Base-by-base conservation (phyloP, 2,888 invertebrate genomes). In the Mythimna pallens region DNA sequence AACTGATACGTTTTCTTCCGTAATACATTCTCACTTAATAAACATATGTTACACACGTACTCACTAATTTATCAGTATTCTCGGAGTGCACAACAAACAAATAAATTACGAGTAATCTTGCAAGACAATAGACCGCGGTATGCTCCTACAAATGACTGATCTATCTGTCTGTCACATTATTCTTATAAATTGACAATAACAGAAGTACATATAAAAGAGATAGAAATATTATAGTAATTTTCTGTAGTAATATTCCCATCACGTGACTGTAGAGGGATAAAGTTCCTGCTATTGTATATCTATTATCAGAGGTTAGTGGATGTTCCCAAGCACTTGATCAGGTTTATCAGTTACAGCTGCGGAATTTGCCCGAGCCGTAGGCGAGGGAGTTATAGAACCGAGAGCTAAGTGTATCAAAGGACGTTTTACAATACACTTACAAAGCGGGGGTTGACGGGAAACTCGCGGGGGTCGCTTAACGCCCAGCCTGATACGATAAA, bases 141-240 rank as follows among this genome's bases (percentile, higher is more conserved):
- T 64, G 40, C 50, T 52, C 22, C 36, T 4, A 55, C 59, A 54
- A 67, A 55, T 65, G 63, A 80, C 54, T 62, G 54, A 57, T 61
- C n/a, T 68, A 34, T 81, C 10, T 81, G 61, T 69, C 78, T 69
- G 65, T 73, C 30, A 59, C 22, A 78, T 12, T 78, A 73, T 61
- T 82, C 59, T 67, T 61, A 66, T 54, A 47, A 58, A 63, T 54
- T 40, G 47, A 22, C 58, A 66, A 69, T 65, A 69, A 70, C 62
- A 61, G 40, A 22, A 69, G 63, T 55, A 59, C 52, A 67, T 12
- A 58, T 36, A 47, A 30, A 57, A 50, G 14, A 63, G 64, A 75
- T 65, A 76, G 14, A 30, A 69, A 14, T 52, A 65, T 20, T 54
- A 20, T 63, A 30, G 0, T 40, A 34, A 59, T 54, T 63, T 20